A percentile compares a stretch with the other conserved stretches of the same genome.
Conservation (phyloP, 1,140 invertebrate species). For the Magallana angulata region DNA sequence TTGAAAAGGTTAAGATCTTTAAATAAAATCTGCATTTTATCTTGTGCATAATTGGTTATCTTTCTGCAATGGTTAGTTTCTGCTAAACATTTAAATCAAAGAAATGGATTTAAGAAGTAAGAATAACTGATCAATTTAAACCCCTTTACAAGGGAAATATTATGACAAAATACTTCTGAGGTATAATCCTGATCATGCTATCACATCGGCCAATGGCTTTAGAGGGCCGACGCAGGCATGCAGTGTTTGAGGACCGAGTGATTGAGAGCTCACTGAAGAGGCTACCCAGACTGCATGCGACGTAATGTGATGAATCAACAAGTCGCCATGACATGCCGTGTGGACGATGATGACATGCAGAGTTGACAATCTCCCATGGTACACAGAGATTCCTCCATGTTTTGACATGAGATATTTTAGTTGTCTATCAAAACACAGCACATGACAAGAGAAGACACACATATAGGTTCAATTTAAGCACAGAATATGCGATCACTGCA, state of each 20-base stretch:
- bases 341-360: neutral
- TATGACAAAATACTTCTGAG: neutral
- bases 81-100: too few species aligned
- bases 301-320: neutral
- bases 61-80: too few species aligned
- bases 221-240: neutral
- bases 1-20: too few species aligned
- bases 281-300: neutral
- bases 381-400: neutral
- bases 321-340: neutral
- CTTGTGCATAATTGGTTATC: too few species aligned
- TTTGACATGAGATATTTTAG: conserved; percentile 3
- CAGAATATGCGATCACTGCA: neutral
- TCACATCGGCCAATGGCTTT: neutral
- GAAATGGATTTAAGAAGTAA: too few species aligned
- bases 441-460: neutral
- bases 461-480: neutral
- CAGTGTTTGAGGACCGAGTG: neutral
- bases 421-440: neutral
- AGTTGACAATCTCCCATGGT: neutral
- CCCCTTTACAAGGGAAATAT: neutral
- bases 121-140: neutral
- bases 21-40: too few species aligned
- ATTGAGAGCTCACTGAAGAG: neutral
- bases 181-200: neutral